Evolutionary conservation across 2,888 invertebrate species (phyloP).

Genomic region (Hirtodrosophila duncani): DNA sequence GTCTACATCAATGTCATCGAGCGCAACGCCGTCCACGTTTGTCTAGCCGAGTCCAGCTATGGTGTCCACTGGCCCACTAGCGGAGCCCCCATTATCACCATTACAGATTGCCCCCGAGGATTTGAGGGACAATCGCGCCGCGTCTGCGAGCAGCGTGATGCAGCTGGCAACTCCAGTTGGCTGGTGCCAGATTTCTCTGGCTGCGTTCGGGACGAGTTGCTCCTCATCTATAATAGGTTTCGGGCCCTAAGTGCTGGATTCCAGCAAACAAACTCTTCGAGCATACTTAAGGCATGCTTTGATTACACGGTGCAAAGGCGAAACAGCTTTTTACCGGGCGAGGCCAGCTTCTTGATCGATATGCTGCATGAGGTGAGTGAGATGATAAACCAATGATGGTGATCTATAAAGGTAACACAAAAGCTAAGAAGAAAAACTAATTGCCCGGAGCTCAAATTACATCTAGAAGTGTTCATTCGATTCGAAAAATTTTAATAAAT

Average conservation of each 20-base stretch:
- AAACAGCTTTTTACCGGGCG: conserved; percentile 77
- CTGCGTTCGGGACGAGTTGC: conserved; percentile 84
- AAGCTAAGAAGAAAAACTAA: conserved; percentile 28
- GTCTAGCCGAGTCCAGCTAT: conserved; percentile 80
- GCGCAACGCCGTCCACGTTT: conserved; percentile 81
- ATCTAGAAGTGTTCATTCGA: too few species aligned
- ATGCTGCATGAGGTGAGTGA: conserved; percentile 76
- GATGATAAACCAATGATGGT: not conserved
- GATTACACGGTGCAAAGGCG: conserved; percentile 74
- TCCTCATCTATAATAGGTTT: conserved; percentile 82
- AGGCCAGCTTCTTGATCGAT: conserved; percentile 77
- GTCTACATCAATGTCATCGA: conserved; percentile 84
- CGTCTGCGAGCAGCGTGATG: conserved; percentile 81
- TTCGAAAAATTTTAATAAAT: too few species aligned
- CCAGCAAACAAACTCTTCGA: conserved; percentile 78
- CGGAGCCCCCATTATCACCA: conserved; percentile 84
- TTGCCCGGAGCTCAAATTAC: conserved; percentile 29
- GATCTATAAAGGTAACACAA: not conserved
- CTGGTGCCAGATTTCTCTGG: conserved; percentile 86
- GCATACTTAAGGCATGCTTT: conserved; percentile 76
- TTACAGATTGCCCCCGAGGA: conserved; percentile 82
- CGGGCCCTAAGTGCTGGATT: conserved; percentile 76
- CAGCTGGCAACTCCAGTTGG: conserved; percentile 86
- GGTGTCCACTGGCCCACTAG: conserved; percentile 84
- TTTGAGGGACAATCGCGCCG: conserved; percentile 80